Conservation (phyloP, 92 coral and sea anemone species). For the Porites rus region DNA sequence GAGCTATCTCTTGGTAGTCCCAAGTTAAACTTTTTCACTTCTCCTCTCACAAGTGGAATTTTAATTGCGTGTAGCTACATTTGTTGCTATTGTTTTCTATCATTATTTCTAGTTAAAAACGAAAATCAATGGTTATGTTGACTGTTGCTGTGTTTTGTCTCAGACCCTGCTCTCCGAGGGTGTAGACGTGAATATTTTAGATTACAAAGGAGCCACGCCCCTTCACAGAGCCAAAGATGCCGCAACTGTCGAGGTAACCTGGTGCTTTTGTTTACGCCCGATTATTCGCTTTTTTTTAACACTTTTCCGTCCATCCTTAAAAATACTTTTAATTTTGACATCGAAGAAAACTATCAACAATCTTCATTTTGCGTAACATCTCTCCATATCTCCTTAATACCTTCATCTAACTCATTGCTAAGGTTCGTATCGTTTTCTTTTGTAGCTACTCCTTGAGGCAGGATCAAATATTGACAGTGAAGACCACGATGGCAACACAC, state of each 20-base stretch:
- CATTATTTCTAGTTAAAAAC: too few species aligned
- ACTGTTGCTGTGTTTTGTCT: background rate
- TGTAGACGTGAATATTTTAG: constrained; percentile 86
- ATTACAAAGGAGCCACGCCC: constrained; percentile 98
- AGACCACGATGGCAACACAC: constrained; percentile 96
- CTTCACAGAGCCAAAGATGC: constrained; percentile 95
- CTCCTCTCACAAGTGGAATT: too few species aligned
- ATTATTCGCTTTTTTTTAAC: background rate
- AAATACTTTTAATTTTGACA: too few species aligned
- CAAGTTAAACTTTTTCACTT: too few species aligned
- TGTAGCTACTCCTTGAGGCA: constrained; percentile 89
- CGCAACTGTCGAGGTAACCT: constrained; percentile 81
- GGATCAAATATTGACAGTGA: constrained; percentile 90
- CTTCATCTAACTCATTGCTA: too few species aligned
- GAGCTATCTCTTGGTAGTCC: too few species aligned
- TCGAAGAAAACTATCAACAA: too few species aligned
- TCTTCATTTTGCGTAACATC: too few species aligned
- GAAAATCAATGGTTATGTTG: too few species aligned
- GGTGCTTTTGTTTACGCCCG: background rate
- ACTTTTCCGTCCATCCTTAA: background rate
- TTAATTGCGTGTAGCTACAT: too few species aligned
- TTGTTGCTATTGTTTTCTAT: too few species aligned
- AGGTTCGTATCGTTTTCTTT: background rate
- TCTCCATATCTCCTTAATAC: too few species aligned
- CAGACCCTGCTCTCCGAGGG: constrained; percentile 90